phyloP scores from a whole-genome alignment of 2,797 vertebrate species.

The Xiphophorus birchmanni region DNA sequence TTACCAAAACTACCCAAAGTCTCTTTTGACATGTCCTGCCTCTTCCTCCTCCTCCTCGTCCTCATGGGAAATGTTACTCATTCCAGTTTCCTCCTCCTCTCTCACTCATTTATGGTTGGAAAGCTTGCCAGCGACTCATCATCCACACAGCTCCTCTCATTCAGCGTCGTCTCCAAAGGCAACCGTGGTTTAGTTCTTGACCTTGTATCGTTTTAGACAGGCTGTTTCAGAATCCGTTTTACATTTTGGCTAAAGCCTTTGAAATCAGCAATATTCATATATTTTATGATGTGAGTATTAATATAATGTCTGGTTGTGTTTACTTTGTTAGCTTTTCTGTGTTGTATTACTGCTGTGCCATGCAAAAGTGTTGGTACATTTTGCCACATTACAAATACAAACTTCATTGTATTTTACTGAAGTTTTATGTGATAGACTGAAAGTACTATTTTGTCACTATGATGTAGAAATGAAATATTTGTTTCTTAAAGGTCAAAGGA shows the following conservation, averaged over 20 bases:
- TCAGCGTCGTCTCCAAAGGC: conserved; percentile 32
- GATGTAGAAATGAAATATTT: neutral
- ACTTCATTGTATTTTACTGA: neutral
- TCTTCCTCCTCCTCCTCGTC: conserved; percentile 21
- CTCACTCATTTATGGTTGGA: conserved; percentile 49
- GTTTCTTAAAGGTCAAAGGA: neutral
- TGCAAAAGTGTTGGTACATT: neutral
- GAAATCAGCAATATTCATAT: neutral
- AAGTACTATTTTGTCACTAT: neutral
- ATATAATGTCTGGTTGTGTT: neutral
- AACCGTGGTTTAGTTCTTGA: conserved; percentile 38
- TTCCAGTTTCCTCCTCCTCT: conserved; percentile 16
- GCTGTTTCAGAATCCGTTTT: conserved; percentile 27
- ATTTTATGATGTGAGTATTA: neutral
- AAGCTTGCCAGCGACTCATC: conserved; percentile 36
- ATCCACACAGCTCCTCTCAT: conserved; percentile 16
- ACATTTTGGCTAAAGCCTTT: conserved; percentile 14
- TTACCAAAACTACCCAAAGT: conserved; percentile 46
- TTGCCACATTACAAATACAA: neutral
- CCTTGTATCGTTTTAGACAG: conserved; percentile 32
- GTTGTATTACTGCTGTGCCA: neutral
- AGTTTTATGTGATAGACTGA: neutral
- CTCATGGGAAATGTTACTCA: conserved; percentile 46
- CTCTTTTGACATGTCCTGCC: conserved; percentile 33
- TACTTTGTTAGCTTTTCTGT: neutral